Conservation (phyloP, 1,140 invertebrate genomes). For the Venustaconcha ellipsiformis region DNA sequence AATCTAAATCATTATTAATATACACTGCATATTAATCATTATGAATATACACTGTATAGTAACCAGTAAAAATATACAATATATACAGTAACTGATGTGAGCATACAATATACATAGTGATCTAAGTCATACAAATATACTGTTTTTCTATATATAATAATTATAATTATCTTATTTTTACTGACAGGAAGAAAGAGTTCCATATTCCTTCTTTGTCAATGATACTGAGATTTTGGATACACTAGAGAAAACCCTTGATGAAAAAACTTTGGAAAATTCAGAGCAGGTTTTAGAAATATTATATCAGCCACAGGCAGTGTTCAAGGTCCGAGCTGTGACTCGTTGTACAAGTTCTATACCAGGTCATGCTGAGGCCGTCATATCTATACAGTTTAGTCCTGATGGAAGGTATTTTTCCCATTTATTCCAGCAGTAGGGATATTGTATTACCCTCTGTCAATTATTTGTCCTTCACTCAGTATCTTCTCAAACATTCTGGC, state of each 20-base stretch:
- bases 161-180: conserved; percentile 20
- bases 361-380: conserved; percentile 96
- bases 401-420: conserved; percentile 76
- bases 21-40: too few species aligned
- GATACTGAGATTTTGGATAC: conserved; percentile 84
- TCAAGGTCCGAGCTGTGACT: conserved; percentile 75
- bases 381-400: conserved; percentile 93
- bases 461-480: too few species aligned
- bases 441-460: too few species aligned
- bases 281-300: conserved; percentile 85
- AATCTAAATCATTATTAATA: too few species aligned
- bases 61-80: too few species aligned
- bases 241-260: conserved; percentile 79
- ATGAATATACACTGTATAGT: too few species aligned
- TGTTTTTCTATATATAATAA: background rate
- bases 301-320: conserved; percentile 97
- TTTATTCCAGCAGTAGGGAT: too few species aligned
- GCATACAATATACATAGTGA: too few species aligned
- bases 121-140: background rate
- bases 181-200: conserved; percentile 68
- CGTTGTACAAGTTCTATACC: conserved; percentile 80
- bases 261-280: conserved; percentile 72
- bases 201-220: conserved; percentile 92
- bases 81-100: too few species aligned
- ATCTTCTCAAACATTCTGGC: too few species aligned